Conservation (phyloP, 2,888 invertebrate species). For the Odontocerum albicorne region DNA sequence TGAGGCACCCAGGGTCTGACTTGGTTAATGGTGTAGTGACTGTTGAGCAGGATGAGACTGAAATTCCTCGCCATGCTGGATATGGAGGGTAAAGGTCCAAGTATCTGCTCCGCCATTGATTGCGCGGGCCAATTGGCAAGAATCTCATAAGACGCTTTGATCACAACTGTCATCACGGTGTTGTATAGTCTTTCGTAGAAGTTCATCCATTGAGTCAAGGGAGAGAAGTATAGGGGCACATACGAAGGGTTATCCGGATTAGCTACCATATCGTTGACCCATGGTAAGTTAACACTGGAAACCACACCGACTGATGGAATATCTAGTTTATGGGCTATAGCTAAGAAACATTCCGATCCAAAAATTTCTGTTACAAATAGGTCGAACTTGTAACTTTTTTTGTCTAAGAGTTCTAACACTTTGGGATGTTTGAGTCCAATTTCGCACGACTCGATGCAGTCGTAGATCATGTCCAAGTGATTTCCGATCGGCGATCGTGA, state of each 20-base stretch:
- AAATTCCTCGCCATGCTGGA: slow-evolving; percentile 53
- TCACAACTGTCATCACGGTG: slow-evolving; percentile 48
- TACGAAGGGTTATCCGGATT: slow-evolving; percentile 61
- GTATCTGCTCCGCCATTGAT: slow-evolving; percentile 52
- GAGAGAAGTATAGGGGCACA: slow-evolving; percentile 59
- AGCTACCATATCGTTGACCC: slow-evolving; percentile 59
- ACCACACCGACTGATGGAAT: slow-evolving; percentile 58
- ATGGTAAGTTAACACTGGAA: slow-evolving; percentile 58
- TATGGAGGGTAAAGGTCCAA: slow-evolving; percentile 53
- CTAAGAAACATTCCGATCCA: slow-evolving; percentile 60
- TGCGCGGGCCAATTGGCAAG: slow-evolving; percentile 51
- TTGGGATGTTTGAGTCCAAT: slow-evolving; percentile 48
- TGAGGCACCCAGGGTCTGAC: slow-evolving; percentile 58
- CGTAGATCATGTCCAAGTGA: slow-evolving; percentile 47
- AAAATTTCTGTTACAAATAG: slow-evolving; percentile 50
- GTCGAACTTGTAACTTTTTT: slow-evolving; percentile 46
- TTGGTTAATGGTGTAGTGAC: slow-evolving; percentile 60
- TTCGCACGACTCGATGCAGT: slow-evolving; percentile 53
- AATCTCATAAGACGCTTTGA: slow-evolving; percentile 50
- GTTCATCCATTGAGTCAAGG: slow-evolving; percentile 54
- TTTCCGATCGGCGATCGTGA: slow-evolving; percentile 32
- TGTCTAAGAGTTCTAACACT: slow-evolving; percentile 48
- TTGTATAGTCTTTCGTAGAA: slow-evolving; percentile 55
- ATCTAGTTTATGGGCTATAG: slow-evolving; percentile 55
- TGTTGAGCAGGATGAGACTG: slow-evolving; percentile 58